phyloP scores from a whole-genome alignment of 2,113 vertebrate species.

The Micronycteris hirsuta region DNA sequence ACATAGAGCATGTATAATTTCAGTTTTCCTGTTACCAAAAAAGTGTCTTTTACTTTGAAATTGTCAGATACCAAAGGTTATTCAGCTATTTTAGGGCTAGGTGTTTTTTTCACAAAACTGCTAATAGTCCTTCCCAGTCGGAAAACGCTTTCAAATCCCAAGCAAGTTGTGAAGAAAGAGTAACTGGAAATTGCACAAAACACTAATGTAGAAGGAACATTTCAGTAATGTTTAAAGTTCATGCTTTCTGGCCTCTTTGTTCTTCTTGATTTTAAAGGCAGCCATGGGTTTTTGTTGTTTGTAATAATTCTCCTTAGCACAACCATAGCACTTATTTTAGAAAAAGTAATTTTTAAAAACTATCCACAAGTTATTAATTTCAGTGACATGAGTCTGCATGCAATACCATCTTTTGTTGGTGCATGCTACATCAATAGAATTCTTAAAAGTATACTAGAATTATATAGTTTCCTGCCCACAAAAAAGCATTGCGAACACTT shows the following conservation, averaged over 20 bases:
- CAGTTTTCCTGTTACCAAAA: not conserved
- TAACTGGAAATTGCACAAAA: not conserved
- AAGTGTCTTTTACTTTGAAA: not conserved
- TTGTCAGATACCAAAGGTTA: not conserved
- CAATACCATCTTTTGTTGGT: not conserved
- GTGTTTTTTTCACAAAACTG: not conserved
- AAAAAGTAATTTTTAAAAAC: not conserved
- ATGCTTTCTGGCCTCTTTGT: not conserved
- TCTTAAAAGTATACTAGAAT: not conserved
- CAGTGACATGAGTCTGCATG: not conserved
- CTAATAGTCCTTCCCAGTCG: not conserved
- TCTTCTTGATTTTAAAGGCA: not conserved
- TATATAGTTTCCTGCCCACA: not conserved
- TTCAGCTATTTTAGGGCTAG: not conserved
- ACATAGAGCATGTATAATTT: not conserved
- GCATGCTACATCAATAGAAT: not conserved
- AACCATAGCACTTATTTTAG: not conserved
- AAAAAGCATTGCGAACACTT: not conserved
- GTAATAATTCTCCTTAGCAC: not conserved
- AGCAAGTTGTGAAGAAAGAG: constrained; percentile 9
- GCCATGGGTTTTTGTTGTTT: not conserved
- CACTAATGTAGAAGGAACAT: not conserved
- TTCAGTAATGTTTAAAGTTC: constrained; percentile 23
- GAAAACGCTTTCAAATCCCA: not conserved
- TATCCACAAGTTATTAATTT: not conserved